These are phyloP conservation scores for Acromyrmex echinatior DNA, from an alignment of 1,140 invertebrate genomes.

Conservation along the genomic window DNA sequence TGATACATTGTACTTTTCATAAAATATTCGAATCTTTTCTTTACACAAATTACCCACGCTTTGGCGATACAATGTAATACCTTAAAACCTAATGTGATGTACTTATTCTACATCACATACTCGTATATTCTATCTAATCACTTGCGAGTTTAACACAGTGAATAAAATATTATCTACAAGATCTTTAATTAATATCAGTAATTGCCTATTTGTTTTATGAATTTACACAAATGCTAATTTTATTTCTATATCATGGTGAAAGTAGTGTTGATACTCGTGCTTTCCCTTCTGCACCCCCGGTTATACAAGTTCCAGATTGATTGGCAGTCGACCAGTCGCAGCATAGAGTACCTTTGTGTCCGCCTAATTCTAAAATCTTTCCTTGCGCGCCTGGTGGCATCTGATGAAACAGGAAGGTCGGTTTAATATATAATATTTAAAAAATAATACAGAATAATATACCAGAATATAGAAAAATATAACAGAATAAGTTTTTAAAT, in stretches of 20 bases:
- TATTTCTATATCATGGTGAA: slow-evolving; percentile 85
- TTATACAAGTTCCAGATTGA: slow-evolving; percentile 89
- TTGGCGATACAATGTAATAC: slow-evolving; percentile 20
- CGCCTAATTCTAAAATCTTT: slow-evolving; percentile 87
- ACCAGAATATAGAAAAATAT: too few relatives aligned
- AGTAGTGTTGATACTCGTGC: slow-evolving; percentile 89
- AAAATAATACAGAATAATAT: background rate
- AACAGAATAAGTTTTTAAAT: background rate
- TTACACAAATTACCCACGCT: slow-evolving; percentile 23
- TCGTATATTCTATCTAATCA: too few relatives aligned
- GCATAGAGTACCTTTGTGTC: slow-evolving; percentile 88
- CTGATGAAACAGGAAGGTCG: slow-evolving; percentile 74
- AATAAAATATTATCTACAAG: slow-evolving; percentile 70
- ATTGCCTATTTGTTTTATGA: slow-evolving; percentile 75
- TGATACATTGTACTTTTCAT: slow-evolving; percentile 72
- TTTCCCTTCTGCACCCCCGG: slow-evolving; percentile 88
- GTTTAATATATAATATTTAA: background rate
- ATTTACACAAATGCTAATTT: slow-evolving; percentile 85
- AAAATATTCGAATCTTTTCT: slow-evolving; percentile 66
- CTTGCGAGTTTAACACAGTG: slow-evolving; percentile 15
- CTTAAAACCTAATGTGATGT: background rate
- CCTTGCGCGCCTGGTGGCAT: slow-evolving; percentile 84
- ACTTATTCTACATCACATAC: background rate
- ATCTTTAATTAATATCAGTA: slow-evolving; percentile 63
- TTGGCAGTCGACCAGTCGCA: slow-evolving; percentile 90